Percentiles rank a stretch among this genome's conserved stretches.
These are phyloP conservation scores for Apamea monoglypha DNA, from an alignment of 2,888 invertebrate genomes.

Conservation along the genomic window DNA sequence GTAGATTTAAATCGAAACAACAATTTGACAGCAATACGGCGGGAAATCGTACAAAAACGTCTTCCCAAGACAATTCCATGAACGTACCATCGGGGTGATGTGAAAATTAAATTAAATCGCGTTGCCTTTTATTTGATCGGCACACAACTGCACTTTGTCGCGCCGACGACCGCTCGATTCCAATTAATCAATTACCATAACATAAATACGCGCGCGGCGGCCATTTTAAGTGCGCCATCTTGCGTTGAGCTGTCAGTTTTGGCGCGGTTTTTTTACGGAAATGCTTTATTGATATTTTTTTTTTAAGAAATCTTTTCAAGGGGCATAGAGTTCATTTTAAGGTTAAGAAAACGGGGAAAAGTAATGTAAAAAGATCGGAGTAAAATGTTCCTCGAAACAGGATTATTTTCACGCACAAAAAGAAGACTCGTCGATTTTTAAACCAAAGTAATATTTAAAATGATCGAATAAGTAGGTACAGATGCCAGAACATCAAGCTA, in stretches of 20 bases:
- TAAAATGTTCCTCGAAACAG: neutral
- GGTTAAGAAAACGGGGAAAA: neutral
- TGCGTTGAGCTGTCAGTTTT: conserved; percentile 59
- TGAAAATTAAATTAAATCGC: conserved; percentile 67
- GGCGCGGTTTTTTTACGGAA: conserved; percentile 23
- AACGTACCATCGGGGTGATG: conserved; percentile 49
- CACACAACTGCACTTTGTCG: conserved; percentile 69
- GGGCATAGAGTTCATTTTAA: neutral
- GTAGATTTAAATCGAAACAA: conserved; percentile 36
- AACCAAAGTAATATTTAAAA: too few relatives aligned
- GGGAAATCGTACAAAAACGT: conserved; percentile 62
- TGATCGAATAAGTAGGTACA: too few relatives aligned
- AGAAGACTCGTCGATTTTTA: too few relatives aligned
- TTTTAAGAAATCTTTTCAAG: too few relatives aligned
- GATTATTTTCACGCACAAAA: neutral
- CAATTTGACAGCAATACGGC: conserved; percentile 62
- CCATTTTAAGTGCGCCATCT: conserved; percentile 66
- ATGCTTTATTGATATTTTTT: neutral
- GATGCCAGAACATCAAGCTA: too few relatives aligned
- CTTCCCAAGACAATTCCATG: conserved; percentile 67
- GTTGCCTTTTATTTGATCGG: conserved; percentile 64
- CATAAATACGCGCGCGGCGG: conserved; percentile 66
- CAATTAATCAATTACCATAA: conserved; percentile 76
- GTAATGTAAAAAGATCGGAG: neutral
- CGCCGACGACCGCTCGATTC: conserved; percentile 70